These are phyloP conservation scores for Isaurus tuberculatus DNA, from an alignment of 92 coral and sea anemone species.

Conservation along the genomic window DNA sequence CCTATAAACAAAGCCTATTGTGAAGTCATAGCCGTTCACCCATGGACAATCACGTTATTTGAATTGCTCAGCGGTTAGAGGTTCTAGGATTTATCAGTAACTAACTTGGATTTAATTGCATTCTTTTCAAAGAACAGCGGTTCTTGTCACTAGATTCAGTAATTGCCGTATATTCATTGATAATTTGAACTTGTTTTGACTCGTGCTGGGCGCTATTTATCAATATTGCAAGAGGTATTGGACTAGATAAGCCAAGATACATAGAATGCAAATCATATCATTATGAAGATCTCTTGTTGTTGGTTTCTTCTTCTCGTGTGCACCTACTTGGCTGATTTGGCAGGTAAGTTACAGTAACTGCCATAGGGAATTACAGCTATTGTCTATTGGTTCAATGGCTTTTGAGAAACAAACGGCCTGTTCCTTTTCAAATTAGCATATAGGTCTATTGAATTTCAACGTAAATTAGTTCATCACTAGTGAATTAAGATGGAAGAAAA, in stretches of 20 bases:
- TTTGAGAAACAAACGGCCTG: background rate
- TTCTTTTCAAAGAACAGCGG: background rate
- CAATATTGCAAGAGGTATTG: background rate
- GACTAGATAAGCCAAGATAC: background rate
- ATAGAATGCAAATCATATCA: background rate
- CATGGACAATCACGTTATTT: background rate
- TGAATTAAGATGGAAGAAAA: no score
- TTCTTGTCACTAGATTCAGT: background rate
- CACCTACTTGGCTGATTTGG: background rate
- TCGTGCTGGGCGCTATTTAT: background rate
- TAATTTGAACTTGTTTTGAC: background rate
- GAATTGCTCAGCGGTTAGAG: background rate
- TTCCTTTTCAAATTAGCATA: background rate
- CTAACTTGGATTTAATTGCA: background rate
- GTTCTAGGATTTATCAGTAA: no score
- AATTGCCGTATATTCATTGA: background rate
- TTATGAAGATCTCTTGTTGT: background rate
- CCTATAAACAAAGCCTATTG: background rate
- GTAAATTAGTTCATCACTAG: background rate
- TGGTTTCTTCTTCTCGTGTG: conserved; percentile 3
- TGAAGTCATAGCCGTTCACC: conserved; percentile 7
- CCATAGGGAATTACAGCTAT: background rate
- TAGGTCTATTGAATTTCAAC: background rate
- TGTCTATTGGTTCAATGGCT: background rate
- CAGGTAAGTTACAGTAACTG: conserved; percentile 11